These are phyloP conservation scores for Trypoxylus dichotomus DNA, from an alignment of 1,140 invertebrate species.

Conservation along the genomic window DNA sequence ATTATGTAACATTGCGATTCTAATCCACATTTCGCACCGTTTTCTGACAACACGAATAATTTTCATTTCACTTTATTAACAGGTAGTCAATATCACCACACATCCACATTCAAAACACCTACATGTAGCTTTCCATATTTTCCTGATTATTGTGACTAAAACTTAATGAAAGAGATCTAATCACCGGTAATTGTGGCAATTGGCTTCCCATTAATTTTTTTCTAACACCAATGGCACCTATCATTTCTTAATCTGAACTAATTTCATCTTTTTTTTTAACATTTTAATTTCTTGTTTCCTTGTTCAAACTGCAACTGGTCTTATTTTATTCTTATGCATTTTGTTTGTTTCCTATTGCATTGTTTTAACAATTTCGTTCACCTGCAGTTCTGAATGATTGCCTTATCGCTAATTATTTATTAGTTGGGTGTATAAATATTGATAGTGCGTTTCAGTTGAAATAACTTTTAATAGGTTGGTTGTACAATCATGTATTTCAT, in stretches of 20 bases:
- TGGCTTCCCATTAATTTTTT: constrained; percentile 9
- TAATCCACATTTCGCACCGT: neutral
- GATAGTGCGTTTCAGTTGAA: too few relatives aligned
- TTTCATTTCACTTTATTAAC: constrained; percentile 9
- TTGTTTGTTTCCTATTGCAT: neutral
- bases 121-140: constrained; percentile 1
- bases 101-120: neutral
- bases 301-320: neutral
- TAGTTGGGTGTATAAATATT: too few relatives aligned
- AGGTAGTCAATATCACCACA: neutral
- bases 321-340: neutral
- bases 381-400: neutral
- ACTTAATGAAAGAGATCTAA: constrained; percentile 10
- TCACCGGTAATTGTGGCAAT: constrained; percentile 29
- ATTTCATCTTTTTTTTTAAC: neutral
- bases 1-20: neutral
- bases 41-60: constrained; percentile 7
- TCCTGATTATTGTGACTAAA: neutral
- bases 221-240: neutral
- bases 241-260: neutral
- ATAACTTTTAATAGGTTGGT: neutral
- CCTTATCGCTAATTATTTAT: too few relatives aligned
- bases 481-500: neutral
- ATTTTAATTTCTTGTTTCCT: constrained; percentile 2
- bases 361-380: neutral